Conservation (phyloP, 2,113 vertebrate species). For the Bubo scandiacus region DNA sequence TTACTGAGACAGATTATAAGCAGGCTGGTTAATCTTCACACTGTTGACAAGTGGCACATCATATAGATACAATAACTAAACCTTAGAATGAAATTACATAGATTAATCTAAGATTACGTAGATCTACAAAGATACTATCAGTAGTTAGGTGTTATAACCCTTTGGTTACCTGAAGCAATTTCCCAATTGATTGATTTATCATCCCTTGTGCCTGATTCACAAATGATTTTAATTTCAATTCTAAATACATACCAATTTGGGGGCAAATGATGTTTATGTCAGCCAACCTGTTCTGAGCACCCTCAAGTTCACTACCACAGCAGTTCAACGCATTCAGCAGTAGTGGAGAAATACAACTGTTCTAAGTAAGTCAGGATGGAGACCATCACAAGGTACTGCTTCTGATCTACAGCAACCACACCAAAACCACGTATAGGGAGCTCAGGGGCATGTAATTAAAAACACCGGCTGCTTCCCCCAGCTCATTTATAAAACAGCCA, state of each 20-base stretch:
- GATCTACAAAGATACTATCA: background rate
- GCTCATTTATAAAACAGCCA: background rate
- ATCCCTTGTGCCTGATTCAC: background rate
- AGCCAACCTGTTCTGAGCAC: background rate
- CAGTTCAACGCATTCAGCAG: background rate
- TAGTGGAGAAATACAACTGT: background rate
- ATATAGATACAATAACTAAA: background rate
- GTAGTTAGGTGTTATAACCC: background rate
- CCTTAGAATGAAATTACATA: background rate
- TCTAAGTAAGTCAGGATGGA: too few species aligned
- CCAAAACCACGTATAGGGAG: background rate
- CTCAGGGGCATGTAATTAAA: background rate
- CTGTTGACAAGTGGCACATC: background rate
- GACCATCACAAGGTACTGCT: background rate
- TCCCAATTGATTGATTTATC: background rate
- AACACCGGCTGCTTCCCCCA: background rate
- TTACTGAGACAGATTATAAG: background rate
- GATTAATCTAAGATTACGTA: background rate
- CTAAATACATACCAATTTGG: background rate
- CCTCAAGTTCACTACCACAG: background rate
- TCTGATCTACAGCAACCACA: background rate
- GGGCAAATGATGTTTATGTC: background rate
- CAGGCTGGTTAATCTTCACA: background rate
- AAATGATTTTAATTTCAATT: background rate
- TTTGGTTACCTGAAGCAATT: background rate